phyloP scores from a whole-genome alignment of 2,797 vertebrate genomes.

The Chelmon rostratus region DNA sequence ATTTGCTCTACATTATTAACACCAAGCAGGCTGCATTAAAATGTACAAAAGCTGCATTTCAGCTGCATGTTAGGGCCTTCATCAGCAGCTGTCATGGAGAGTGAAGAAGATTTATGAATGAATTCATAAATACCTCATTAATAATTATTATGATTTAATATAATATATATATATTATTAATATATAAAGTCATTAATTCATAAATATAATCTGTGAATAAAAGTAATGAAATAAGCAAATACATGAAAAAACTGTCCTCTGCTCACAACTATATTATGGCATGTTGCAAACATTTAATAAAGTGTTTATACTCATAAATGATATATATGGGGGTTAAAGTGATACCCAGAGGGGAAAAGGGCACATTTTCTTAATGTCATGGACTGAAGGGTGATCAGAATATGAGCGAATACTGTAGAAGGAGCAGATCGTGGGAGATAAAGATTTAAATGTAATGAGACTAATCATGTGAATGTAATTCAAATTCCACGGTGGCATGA shows the following conservation, averaged over 20 bases:
- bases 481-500: constrained; percentile 29
- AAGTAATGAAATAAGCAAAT: no score
- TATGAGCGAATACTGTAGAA: not conserved
- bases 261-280: no score
- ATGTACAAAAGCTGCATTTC: no score
- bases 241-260: not conserved
- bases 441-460: constrained; percentile 47
- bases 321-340: not conserved
- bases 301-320: not conserved
- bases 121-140: not conserved
- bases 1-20: not conserved
- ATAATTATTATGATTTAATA: no score
- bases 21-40: no score
- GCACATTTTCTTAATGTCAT: not conserved
- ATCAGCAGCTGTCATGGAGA: not conserved
- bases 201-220: no score
- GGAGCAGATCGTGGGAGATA: constrained; percentile 13
- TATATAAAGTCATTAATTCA: no score
- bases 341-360: not conserved
- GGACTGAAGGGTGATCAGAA: constrained; percentile 1
- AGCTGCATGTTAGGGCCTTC: not conserved
- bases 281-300: not conserved
- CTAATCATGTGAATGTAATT: constrained; percentile 44
- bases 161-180: no score
- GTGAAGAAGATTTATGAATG: not conserved